Base-by-base conservation (phyloP, 2,113 vertebrate species). In the Toxostoma redivivum region DNA sequence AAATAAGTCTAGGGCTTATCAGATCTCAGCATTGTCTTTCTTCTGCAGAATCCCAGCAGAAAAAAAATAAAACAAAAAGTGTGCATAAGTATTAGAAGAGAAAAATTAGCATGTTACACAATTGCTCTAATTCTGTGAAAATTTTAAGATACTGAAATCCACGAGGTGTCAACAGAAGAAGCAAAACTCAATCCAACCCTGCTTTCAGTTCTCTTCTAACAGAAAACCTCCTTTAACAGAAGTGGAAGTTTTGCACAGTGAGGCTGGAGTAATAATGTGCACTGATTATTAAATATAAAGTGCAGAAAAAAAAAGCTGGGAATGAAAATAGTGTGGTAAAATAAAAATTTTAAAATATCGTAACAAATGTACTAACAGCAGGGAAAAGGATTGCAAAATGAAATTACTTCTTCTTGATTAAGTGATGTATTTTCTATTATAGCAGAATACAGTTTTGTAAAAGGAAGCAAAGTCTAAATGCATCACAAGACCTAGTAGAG, bases 371-470 rank as follows among this genome's bases (percentile, higher is more conserved):
- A 90, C 81, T 37, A 40, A 76, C 73, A 76, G 37, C 72, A 48
- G 57, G 67, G 53, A 65, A 90, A 92, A 93, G 31, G 17, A 53
- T 53, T 88, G 72, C 35, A 70, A 85, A 94, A 92, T 92, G 76
- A 86, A 92, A 96, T 90, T 73, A 90, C 61, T 66, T 72, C 83
- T 79, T 94, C 81, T 90, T 71, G 73, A 80, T 84, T 96, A 92
- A 95, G 71, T 90, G 88, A 88, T 88, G 18, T 84, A 62, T 95
- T 92, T 96, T 86, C 69, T 94, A 33, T 78, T 93, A 80, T 3
- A 70, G 69, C 35, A 83, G 67, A 93, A 92, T 69, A 40, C 11
- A 66, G 51, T 82, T 95, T 80, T 90, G 72, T 90, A 58, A 71
- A 62, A 82, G 76, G 76, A 86, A 92, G 38, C 4, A 19, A 87